These are phyloP conservation scores for Pogonus chalceus DNA, from an alignment of 1,140 invertebrate genomes.

Conservation along the genomic window DNA sequence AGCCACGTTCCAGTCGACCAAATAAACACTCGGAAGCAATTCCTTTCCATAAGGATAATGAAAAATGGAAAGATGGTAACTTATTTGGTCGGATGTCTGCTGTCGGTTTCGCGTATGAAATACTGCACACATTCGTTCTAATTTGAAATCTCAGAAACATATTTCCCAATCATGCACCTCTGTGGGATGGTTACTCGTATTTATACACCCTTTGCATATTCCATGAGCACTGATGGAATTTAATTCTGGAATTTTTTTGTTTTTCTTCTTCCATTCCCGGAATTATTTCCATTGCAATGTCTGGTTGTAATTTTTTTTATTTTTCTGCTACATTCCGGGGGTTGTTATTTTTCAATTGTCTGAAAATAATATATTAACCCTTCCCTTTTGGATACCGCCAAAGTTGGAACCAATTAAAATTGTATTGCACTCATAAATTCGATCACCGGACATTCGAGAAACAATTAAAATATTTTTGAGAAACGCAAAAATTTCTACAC, in stretches of 20 bases:
- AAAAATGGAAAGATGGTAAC: no score
- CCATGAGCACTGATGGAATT: not conserved
- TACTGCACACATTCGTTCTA: conserved; percentile 7
- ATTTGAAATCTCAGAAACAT: conserved; percentile 6
- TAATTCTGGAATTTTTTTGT: not conserved
- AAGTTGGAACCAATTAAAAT: no score
- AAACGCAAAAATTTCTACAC: no score
- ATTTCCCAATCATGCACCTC: conserved; percentile 7
- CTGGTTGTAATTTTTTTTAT: not conserved
- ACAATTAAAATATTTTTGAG: no score
- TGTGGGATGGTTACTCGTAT: not conserved
- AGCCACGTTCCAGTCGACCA: not conserved
- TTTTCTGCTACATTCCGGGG: no score
- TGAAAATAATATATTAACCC: no score
- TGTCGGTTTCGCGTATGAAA: conserved; percentile 6
- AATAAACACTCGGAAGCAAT: not conserved
- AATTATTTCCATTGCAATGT: not conserved
- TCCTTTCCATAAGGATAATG: not conserved
- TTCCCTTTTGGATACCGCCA: no score
- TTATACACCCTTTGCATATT: not conserved
- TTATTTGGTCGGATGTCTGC: not conserved
- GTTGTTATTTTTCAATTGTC: no score
- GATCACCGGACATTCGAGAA: no score
- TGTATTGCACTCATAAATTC: no score
- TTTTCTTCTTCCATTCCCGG: not conserved